A percentile compares a stretch with the other conserved stretches of the same genome.
phyloP scores from a whole-genome alignment of 2,113 vertebrate genomes.

The Prunella himalayana region DNA sequence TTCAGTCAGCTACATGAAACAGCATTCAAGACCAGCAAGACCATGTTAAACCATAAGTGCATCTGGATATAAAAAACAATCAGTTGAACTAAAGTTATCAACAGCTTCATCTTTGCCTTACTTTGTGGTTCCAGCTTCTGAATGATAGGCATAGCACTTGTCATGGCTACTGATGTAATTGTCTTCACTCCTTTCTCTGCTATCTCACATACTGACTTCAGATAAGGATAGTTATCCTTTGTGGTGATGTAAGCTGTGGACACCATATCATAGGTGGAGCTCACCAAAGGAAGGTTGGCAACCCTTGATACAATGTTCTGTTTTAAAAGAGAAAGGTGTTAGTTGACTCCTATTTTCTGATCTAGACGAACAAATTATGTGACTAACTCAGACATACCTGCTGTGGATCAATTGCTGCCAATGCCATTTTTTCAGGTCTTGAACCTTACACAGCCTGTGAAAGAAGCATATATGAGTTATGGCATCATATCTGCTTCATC shows the following conservation, averaged over 20 bases:
- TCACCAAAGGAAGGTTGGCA: constrained; percentile 80
- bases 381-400: constrained; percentile 53
- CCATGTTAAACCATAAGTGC: neutral
- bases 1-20: neutral
- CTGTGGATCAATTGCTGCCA: constrained; percentile 54
- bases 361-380: neutral
- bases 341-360: neutral
- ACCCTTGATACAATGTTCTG: constrained; percentile 78
- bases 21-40: neutral
- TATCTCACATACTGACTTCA: constrained; percentile 79
- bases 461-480: neutral
- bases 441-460: constrained; percentile 12
- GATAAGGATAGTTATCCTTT: constrained; percentile 76
- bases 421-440: constrained; percentile 62
- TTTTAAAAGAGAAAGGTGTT: neutral
- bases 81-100: neutral
- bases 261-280: constrained; percentile 78
- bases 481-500: neutral
- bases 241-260: constrained; percentile 74
- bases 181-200: constrained; percentile 79
- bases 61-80: neutral
- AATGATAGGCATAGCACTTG: constrained; percentile 78
- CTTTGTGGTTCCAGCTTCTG: constrained; percentile 85
- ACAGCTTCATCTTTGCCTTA: constrained; percentile 65
- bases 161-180: constrained; percentile 80